Evolutionary conservation across 2,888 invertebrate genomes (phyloP).

Genomic region (Diachrysia chrysitis): DNA sequence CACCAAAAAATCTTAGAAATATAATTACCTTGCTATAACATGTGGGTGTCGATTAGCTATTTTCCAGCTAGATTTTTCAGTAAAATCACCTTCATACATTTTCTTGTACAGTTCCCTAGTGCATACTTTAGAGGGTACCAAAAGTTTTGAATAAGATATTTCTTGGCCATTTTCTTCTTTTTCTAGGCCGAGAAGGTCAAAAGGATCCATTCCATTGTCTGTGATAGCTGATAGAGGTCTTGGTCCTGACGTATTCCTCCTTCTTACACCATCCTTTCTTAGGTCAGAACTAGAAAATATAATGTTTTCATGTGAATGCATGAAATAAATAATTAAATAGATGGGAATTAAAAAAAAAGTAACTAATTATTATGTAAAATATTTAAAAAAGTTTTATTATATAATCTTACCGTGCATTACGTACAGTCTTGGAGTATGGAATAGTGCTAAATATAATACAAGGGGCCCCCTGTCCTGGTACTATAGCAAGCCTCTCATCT

Average conservation of each 20-base stretch:
- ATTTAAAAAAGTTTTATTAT: too few species aligned
- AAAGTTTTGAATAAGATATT: constrained; percentile 95
- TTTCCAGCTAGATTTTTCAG: constrained; percentile 83
- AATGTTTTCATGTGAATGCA: too few species aligned
- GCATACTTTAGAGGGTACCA: constrained; percentile 92
- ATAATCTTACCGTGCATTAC: constrained; percentile 89
- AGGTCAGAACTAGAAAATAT: constrained; percentile 85
- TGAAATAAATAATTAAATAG: neutral
- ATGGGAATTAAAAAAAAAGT: too few species aligned
- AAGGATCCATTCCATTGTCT: constrained; percentile 95
- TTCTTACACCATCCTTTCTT: constrained; percentile 92
- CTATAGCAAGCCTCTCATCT: constrained; percentile 95
- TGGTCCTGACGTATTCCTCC: constrained; percentile 94
- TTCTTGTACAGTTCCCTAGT: constrained; percentile 84
- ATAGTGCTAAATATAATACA: constrained; percentile 96
- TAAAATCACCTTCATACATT: constrained; percentile 84
- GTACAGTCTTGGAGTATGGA: constrained; percentile 93
- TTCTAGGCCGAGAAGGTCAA: constrained; percentile 95
- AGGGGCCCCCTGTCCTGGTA: constrained; percentile 93
- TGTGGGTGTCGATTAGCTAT: constrained; percentile 85
- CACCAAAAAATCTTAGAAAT: constrained; percentile 25
- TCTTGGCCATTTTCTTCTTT: constrained; percentile 96
- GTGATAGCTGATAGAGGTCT: constrained; percentile 95
- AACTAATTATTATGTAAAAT: too few species aligned
- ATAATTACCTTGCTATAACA: constrained; percentile 89